These are phyloP conservation scores for Zeugodacus cucurbitae DNA, from an alignment of 1,140 invertebrate genomes.

Conservation along the genomic window DNA sequence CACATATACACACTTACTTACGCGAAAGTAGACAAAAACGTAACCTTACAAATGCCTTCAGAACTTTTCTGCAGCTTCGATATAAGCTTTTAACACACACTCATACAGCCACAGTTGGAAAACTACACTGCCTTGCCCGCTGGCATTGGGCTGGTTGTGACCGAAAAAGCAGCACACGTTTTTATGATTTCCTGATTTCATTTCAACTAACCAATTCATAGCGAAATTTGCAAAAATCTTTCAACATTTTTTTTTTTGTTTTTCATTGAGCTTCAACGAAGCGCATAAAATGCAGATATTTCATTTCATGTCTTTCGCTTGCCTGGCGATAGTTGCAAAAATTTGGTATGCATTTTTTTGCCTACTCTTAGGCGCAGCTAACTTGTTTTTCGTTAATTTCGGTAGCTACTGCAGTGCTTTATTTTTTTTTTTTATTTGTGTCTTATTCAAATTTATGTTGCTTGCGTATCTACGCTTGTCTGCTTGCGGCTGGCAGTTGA, in stretches of 20 bases:
- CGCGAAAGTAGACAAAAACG: background rate
- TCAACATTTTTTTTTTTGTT: no score
- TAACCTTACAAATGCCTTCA: background rate
- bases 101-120: background rate
- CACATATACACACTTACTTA: background rate
- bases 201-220: conserved; percentile 9
- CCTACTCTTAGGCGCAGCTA: background rate
- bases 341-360: background rate
- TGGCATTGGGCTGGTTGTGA: background rate
- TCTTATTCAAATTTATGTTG: conserved; percentile 15
- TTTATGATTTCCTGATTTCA: conserved; percentile 31
- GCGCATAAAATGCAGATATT: conserved; percentile 37
- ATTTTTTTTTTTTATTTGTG: background rate
- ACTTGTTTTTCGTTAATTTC: background rate
- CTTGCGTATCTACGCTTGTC: background rate
- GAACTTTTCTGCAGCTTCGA: background rate
- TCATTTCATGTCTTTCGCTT: background rate
- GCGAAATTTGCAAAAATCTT: background rate
- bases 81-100: background rate
- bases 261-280: conserved; percentile 24
- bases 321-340: background rate
- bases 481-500: background rate
- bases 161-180: background rate
- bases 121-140: background rate
- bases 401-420: background rate